Conservation (phyloP, 2,888 invertebrate species). For the Drosophila monieri region DNA sequence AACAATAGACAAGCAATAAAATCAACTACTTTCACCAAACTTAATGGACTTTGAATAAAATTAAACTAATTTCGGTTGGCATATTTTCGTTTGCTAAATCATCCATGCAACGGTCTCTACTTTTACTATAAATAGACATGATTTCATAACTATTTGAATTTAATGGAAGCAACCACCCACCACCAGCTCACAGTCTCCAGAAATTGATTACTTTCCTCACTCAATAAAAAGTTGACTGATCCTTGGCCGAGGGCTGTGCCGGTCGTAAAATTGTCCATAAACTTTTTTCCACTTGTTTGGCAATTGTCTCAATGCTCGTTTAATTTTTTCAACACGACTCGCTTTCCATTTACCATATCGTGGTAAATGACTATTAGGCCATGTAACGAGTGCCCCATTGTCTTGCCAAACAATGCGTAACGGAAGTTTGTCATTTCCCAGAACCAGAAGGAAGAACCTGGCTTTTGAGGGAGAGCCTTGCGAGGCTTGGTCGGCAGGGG, state of each 20-base stretch:
- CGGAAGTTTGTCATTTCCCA: slow-evolving; percentile 59
- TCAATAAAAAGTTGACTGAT: slow-evolving; percentile 47
- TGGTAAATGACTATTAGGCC: slow-evolving; percentile 76
- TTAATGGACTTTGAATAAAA: slow-evolving; percentile 36
- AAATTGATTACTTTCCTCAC: slow-evolving; percentile 53
- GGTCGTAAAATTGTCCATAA: slow-evolving; percentile 47
- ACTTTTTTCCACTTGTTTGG: slow-evolving; percentile 56
- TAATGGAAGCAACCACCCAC: slow-evolving; percentile 21
- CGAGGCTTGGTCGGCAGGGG: background rate
- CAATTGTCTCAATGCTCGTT: slow-evolving; percentile 76
- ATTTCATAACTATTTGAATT: slow-evolving; percentile 46
- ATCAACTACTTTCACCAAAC: slow-evolving; percentile 17
- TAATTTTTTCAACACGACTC: slow-evolving; percentile 73
- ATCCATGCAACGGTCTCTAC: background rate
- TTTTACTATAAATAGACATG: slow-evolving; percentile 34
- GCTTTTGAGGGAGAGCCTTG: background rate
- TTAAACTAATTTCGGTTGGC: slow-evolving; percentile 23
- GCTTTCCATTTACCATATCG: slow-evolving; percentile 73
- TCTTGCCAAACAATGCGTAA: slow-evolving; percentile 65
- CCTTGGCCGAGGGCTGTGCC: slow-evolving; percentile 28
- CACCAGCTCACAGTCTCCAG: slow-evolving; percentile 9
- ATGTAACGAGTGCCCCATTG: slow-evolving; percentile 40
- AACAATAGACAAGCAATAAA: slow-evolving; percentile 27
- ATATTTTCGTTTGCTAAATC: slow-evolving; percentile 24
- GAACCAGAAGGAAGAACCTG: slow-evolving; percentile 16